Conservation (phyloP, 2,113 vertebrate genomes). For the Jacana jacana region DNA sequence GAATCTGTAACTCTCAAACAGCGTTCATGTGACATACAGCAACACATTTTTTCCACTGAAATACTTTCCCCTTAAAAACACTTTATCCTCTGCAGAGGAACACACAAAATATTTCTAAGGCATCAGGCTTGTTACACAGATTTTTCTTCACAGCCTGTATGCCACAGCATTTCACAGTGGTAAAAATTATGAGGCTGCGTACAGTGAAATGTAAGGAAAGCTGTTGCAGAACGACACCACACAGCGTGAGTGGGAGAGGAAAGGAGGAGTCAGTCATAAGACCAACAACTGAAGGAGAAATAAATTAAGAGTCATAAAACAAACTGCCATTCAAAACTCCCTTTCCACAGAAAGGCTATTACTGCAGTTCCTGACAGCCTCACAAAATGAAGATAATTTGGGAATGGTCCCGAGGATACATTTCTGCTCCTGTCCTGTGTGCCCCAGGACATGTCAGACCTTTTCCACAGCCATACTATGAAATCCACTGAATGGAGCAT, state of each 20-base stretch:
- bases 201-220: conserved; percentile 8
- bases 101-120: conserved; percentile 9
- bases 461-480: not conserved
- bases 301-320: conserved; percentile 51
- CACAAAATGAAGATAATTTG: not conserved
- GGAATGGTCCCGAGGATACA: not conserved
- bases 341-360: not conserved
- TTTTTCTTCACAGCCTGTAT: not conserved
- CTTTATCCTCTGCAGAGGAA: not conserved
- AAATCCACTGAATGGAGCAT: not conserved
- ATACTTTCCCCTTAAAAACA: not conserved
- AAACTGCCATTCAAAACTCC: conserved; percentile 30
- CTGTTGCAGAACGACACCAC: not conserved
- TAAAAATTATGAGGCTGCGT: not conserved
- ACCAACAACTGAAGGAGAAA: conserved; percentile 23
- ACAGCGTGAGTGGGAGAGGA: not conserved
- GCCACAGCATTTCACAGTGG: conserved; percentile 1
- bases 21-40: not conserved
- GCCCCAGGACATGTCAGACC: not conserved
- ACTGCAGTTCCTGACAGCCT: not conserved
- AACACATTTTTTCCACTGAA: not conserved
- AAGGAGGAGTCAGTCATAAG: conserved; percentile 16
- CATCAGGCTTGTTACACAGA: not conserved
- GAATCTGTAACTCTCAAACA: not conserved
- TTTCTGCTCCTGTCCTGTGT: not conserved